Evolutionary conservation across 2,113 vertebrate genomes (phyloP).

Genomic region (Peromyscus maniculatus): DNA sequence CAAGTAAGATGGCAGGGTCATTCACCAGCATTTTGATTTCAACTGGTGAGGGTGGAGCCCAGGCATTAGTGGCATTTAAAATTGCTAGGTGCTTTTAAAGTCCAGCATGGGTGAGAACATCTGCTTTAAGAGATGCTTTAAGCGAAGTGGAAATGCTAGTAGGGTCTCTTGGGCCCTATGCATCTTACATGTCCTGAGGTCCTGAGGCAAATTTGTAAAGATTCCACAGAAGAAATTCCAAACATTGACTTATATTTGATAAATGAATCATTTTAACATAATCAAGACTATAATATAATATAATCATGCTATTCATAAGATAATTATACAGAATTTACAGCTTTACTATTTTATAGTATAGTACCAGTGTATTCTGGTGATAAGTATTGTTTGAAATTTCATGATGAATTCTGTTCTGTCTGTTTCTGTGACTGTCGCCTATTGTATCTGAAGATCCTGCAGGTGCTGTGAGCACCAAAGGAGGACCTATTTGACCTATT

Average conservation of each 20-base stretch:
- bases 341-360: conserved; percentile 42
- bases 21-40: conserved; percentile 23
- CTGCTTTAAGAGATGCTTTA: neutral
- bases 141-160: neutral
- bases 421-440: conserved; percentile 1
- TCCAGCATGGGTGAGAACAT: neutral
- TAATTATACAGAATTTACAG: conserved; percentile 49
- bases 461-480: neutral
- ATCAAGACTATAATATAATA: conserved; percentile 26
- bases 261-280: neutral
- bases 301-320: conserved; percentile 50
- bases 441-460: neutral
- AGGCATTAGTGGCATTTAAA: neutral
- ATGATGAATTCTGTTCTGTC: neutral
- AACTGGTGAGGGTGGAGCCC: neutral
- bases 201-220: neutral
- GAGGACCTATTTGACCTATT: conserved; percentile 5
- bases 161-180: neutral
- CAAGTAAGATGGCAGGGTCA: neutral
- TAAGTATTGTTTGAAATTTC: conserved; percentile 35
- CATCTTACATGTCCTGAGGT: neutral
- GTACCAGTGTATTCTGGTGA: neutral
- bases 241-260: conserved; percentile 19
- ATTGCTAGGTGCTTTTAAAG: neutral
- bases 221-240: neutral